Base-by-base conservation (phyloP, 2,797 vertebrate genomes). In the Enteromius treurensis region DNA sequence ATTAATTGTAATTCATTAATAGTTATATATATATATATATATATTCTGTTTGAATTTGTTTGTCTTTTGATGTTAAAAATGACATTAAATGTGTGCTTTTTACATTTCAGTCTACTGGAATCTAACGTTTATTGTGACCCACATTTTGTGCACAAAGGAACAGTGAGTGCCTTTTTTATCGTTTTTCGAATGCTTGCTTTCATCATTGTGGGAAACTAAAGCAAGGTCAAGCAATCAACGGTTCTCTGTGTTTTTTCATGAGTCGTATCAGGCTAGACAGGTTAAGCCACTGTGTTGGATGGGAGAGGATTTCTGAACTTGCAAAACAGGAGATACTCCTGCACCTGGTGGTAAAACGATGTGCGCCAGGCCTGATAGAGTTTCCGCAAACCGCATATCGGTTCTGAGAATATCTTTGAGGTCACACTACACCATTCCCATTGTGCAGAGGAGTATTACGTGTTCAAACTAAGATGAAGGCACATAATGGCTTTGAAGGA, bases 201-300 rank as follows among this genome's bases (percentile, higher is more conserved):
- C 8, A 53, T 84, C 68, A 29, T n/a, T 53, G 55, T 79, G 45
- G 81, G 81, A 8, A 81, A 81, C 47, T 73, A 45, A 79, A 85
- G 80, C 77, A 60, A 86, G 85, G 87, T 89, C 79, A 86, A 79
- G 58, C 79, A 91, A 42, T 69, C 91, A 92, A 88, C 89, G 80
- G n/a, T 37, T 55, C 83, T 84, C 86, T 91, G 86, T 90, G 80
- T 81, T 81, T 87, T 79, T 81, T 71, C 62, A 49, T 87, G 90
- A 90, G 76, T 91, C 89, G 82, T 70, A 91, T 89, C 90, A 83
- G 79, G 90, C 83, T 77, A 87, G 85, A 91, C 88, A 88, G 86
- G 92, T 87, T 84, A 32, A 86, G 86, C 89, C 83, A 89, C 80
- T 86, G 53, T 1, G 26, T 4, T 49, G 73, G 79, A 85, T 78